These are phyloP conservation scores for Erebia epiphron DNA, from an alignment of 2,888 invertebrate species.

Conservation along the genomic window DNA sequence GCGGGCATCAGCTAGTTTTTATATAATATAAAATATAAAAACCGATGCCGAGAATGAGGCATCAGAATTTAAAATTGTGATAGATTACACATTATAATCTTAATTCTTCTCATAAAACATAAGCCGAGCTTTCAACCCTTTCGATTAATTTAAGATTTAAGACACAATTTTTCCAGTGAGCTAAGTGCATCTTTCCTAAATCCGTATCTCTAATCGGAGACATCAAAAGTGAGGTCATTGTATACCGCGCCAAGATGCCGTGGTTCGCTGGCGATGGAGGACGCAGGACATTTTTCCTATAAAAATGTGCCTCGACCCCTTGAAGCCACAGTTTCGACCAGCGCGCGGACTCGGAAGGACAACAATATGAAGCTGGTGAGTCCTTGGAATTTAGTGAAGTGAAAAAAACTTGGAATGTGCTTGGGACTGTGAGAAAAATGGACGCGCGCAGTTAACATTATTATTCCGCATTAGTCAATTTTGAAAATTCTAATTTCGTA, in stretches of 20 bases:
- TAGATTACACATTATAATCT: not conserved
- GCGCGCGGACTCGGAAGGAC: conserved; percentile 71
- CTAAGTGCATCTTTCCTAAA: conserved; percentile 26
- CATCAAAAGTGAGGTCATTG: conserved; percentile 67
- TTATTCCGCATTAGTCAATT: not conserved
- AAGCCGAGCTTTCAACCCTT: conserved; percentile 4
- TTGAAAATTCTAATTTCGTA: not conserved
- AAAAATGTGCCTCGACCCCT: conserved; percentile 69
- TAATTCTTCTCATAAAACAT: not conserved
- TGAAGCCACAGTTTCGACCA: conserved; percentile 67
- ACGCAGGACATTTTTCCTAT: conserved; percentile 71
- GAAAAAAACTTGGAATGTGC: conserved; percentile 45
- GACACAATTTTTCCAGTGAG: conserved; percentile 17
- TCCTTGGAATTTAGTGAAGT: conserved; percentile 61
- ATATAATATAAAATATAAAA: no score
- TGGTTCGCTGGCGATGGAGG: conserved; percentile 57
- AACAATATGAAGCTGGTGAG: conserved; percentile 78
- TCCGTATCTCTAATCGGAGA: conserved; percentile 42
- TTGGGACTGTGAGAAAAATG: conserved; percentile 21
- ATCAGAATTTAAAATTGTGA: conserved; percentile 1
- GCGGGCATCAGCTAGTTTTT: not conserved
- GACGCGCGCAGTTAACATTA: conserved; percentile 5
- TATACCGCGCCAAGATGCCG: conserved; percentile 51
- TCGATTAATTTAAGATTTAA: conserved; percentile 13
- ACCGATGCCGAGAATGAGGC: not conserved